A percentile compares a stretch with the other conserved stretches of the same genome.
phyloP scores from a whole-genome alignment of 2,797 vertebrate species.

The Orestias chungarensis region DNA sequence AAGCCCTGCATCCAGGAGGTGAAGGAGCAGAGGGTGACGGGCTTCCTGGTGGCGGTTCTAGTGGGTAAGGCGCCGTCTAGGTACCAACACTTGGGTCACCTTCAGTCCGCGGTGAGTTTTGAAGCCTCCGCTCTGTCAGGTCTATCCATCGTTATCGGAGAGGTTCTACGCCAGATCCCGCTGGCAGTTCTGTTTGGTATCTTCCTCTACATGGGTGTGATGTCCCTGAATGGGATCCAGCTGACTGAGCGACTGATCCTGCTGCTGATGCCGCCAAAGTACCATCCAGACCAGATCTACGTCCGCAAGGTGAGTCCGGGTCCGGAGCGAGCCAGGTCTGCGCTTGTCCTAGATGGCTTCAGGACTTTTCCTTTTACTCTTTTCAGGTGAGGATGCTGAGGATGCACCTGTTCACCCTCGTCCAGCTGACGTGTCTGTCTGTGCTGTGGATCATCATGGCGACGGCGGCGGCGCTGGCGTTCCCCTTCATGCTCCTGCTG shows the following conservation, averaged over 20 bases:
- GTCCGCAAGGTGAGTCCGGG: slow-evolving; percentile 84
- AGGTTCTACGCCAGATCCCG: slow-evolving; percentile 89
- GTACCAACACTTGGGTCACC: background rate
- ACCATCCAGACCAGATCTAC: slow-evolving; percentile 88
- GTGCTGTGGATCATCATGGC: slow-evolving; percentile 94
- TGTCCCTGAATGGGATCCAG: slow-evolving; percentile 93
- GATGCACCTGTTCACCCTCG: slow-evolving; percentile 91
- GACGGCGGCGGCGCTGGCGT: slow-evolving; percentile 87
- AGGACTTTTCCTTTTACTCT: slow-evolving; percentile 28
- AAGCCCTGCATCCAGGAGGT: slow-evolving; percentile 93
- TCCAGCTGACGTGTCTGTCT: slow-evolving; percentile 89
- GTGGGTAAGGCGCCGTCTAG: slow-evolving; percentile 82
- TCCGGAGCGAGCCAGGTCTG: background rate
- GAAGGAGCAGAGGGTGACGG: slow-evolving; percentile 92
- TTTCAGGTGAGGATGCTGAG: slow-evolving; percentile 87
- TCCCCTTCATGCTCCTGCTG: slow-evolving; percentile 92
- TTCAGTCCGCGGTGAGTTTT: background rate
- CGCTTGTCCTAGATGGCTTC: no score
- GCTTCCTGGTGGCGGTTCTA: slow-evolving; percentile 88
- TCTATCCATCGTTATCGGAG: slow-evolving; percentile 87
- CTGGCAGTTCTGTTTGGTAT: slow-evolving; percentile 93
- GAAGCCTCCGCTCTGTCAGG: slow-evolving; percentile 54
- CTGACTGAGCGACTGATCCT: slow-evolving; percentile 89
- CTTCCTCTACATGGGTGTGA: slow-evolving; percentile 95
- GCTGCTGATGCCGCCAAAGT: slow-evolving; percentile 91